Conservation (phyloP, 1,140 invertebrate species). For the Epicauta chinensis region DNA sequence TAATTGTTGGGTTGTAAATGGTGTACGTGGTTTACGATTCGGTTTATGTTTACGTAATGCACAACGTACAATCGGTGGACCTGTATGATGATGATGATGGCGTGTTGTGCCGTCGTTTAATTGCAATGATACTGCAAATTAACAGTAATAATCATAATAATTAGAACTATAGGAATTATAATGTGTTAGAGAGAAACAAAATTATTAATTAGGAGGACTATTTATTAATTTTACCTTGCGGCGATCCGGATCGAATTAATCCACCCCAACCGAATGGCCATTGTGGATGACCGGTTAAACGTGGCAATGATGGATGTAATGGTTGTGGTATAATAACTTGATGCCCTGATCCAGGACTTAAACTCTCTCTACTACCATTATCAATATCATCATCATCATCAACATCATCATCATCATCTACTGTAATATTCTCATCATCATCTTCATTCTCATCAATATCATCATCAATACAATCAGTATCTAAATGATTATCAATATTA, state of each 20-base stretch:
- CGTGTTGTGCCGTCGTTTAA: background rate
- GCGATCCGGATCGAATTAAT: conserved; percentile 34
- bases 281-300: conserved; percentile 30
- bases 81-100: conserved; percentile 4
- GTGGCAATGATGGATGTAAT: conserved; percentile 38
- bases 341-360: conserved; percentile 35
- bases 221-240: conserved; percentile 40
- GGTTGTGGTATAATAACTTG: conserved; percentile 40
- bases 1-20: conserved; percentile 95
- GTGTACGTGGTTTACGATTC: conserved; percentile 94
- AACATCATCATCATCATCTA: conserved; percentile 36
- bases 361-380: conserved; percentile 35
- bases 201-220: too few relatives aligned
- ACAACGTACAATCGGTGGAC: conserved; percentile 40
- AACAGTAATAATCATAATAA: too few relatives aligned
- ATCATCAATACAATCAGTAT: conserved; percentile 25
- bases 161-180: too few relatives aligned
- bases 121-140: background rate
- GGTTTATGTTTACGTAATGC: conserved; percentile 62
- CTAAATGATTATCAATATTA: conserved; percentile 25
- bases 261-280: conserved; percentile 37
- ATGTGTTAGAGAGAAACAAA: too few relatives aligned
- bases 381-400: conserved; percentile 30
- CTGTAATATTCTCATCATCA: conserved; percentile 38
- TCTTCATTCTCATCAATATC: conserved; percentile 30